phyloP scores from a whole-genome alignment of 2,113 vertebrate genomes.

The Callospermophilus lateralis region DNA sequence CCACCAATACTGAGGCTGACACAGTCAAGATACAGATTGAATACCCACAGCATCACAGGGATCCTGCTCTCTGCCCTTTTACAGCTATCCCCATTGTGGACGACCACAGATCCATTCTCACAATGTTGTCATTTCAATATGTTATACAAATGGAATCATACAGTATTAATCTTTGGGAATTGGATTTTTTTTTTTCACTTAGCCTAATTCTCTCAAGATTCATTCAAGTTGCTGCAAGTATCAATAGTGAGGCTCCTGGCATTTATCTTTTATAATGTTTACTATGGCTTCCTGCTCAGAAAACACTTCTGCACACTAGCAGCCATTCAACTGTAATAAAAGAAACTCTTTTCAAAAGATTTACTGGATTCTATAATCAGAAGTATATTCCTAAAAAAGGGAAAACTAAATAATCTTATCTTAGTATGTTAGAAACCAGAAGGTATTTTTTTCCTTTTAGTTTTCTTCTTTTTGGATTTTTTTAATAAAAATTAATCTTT shows the following conservation, averaged over 20 bases:
- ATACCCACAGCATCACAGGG: not conserved
- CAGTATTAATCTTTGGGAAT: conserved; percentile 2
- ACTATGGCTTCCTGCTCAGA: not conserved
- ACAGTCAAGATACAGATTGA: not conserved
- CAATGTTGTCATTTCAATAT: not conserved
- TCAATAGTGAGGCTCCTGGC: not conserved
- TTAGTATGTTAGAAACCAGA: not conserved
- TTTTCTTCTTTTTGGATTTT: not conserved
- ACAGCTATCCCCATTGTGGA: not conserved
- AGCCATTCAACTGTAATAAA: conserved; percentile 5
- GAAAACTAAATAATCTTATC: conserved; percentile 1
- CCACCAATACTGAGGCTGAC: not conserved
- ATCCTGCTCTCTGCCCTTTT: not conserved
- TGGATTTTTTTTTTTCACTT: conserved; percentile 7
- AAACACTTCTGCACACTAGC: not conserved
- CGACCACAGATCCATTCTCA: not conserved
- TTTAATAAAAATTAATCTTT: conserved; percentile 16
- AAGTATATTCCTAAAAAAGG: not conserved
- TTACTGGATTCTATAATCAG: not conserved
- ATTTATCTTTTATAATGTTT: not conserved
- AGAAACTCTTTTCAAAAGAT: conserved; percentile 21
- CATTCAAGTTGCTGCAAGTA: not conserved
- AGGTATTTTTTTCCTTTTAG: not conserved
- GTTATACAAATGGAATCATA: conserved; percentile 5
- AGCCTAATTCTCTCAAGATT: conserved; percentile 36